Percentiles rank a stretch among this genome's conserved stretches.
These are phyloP conservation scores for Sinocyclocheilus rhinocerous DNA, from an alignment of 2,113 vertebrate genomes.

Conservation along the genomic window DNA sequence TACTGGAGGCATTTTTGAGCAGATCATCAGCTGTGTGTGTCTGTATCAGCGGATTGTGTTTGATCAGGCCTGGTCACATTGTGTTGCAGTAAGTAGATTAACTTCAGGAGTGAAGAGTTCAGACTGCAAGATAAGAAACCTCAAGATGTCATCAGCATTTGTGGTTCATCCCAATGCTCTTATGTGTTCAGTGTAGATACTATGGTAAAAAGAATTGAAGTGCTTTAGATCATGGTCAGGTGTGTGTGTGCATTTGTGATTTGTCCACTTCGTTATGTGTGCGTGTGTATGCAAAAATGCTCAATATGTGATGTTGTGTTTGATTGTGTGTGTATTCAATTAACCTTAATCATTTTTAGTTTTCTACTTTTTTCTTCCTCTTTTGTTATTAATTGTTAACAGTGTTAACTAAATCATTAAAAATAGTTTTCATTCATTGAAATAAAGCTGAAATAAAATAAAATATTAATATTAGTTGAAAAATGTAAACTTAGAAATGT, in stretches of 20 bases:
- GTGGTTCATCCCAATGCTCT: background rate
- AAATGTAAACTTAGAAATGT: too few relatives aligned
- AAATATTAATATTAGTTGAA: too few relatives aligned
- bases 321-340: background rate
- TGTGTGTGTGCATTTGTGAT: background rate
- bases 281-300: slow-evolving; percentile 19
- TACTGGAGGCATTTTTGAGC: background rate
- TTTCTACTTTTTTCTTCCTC: slow-evolving; percentile 40
- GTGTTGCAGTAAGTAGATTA: slow-evolving; percentile 29
- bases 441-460: too few relatives aligned
- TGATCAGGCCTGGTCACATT: slow-evolving; percentile 28
- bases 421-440: too few relatives aligned
- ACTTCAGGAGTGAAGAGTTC: background rate
- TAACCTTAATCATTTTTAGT: background rate
- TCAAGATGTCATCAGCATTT: slow-evolving; percentile 24
- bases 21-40: slow-evolving; percentile 20
- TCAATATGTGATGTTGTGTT: background rate
- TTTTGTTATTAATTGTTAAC: slow-evolving; percentile 2
- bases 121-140: slow-evolving; percentile 17
- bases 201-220: background rate
- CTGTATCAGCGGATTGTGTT: slow-evolving; percentile 2
- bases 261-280: slow-evolving; percentile 1
- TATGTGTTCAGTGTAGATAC: background rate
- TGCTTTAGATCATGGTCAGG: background rate
- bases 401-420: background rate